A percentile compares a stretch with the other conserved stretches of the same genome.
Conservation (phyloP, 2,888 invertebrate species). For the Pristionchus arcanus region DNA sequence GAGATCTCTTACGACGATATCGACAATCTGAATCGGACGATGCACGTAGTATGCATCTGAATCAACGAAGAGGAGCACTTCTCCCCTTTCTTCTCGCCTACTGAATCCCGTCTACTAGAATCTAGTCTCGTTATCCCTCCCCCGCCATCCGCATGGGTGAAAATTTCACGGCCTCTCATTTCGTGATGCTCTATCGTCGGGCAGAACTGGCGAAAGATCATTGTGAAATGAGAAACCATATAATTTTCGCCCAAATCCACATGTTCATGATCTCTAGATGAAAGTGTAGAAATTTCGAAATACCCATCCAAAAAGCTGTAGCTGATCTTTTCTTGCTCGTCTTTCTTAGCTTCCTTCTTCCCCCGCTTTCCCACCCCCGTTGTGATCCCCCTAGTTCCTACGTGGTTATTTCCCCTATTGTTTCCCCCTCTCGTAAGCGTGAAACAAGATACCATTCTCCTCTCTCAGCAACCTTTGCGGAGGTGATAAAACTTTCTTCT, state of each 20-base stretch:
- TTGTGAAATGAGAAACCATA: neutral
- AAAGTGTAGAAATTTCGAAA: too few relatives aligned
- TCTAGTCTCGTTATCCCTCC: neutral
- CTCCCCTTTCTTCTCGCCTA: neutral
- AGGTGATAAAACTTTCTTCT: slow-evolving; percentile 17
- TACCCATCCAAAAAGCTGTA: too few relatives aligned
- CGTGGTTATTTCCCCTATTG: slow-evolving; percentile 5
- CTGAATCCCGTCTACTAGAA: neutral
- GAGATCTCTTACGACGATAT: slow-evolving; percentile 49
- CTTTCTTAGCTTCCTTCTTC: neutral
- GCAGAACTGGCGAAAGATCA: neutral
- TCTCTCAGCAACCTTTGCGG: slow-evolving; percentile 13
- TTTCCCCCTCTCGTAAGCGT: neutral
- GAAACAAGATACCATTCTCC: slow-evolving; percentile 3
- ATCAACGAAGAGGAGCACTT: neutral
- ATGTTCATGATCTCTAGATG: too few relatives aligned
- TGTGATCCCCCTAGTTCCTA: slow-evolving; percentile 22
- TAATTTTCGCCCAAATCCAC: too few relatives aligned
- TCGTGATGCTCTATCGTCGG: neutral
- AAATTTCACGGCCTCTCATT: neutral
- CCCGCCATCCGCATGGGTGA: neutral
- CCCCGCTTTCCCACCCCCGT: neutral
- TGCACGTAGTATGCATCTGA: slow-evolving; percentile 45
- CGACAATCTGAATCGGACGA: slow-evolving; percentile 3
- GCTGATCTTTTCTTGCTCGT: neutral